Evolutionary conservation across 2,888 invertebrate species (phyloP), one percentile per base, ranked within the genome.

Genomic region (Agrochola macilenta): DNA sequence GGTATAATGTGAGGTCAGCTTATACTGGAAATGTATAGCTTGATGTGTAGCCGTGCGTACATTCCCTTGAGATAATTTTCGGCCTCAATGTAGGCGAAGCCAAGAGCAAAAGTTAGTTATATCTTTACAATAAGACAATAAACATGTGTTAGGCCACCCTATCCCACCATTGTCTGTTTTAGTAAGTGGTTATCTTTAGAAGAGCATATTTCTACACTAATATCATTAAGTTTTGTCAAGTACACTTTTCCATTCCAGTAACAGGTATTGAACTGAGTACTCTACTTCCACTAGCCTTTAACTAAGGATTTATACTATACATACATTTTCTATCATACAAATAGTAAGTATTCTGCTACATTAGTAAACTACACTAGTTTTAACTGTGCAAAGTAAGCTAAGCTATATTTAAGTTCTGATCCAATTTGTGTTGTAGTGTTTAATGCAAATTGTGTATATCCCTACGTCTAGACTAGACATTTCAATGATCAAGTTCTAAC

Each of bases 381-480:
- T 64, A n/a, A n/a, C 17, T 17, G 7, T 43, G 39, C 17, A 9
- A 60, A 52, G 20, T 43, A 26, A 61, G 46, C 9, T 46, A 46
- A 20, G 52, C 9, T 49, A 26, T 23, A 26, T 35, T 23, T 23
- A 52, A 23, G 12, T 26, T 46, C 52, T 11, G 14, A 78, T 46
- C 5, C 12, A 61, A 46, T 61, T 78, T 77, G 43, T 77, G 39
- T 60, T 64, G n/a, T 64, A 26, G 23, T 14, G 8, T 69, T 46
- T 30, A 20, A 57, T 46, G 7, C 9, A n/a, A 60, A 23, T 65
- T 57, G 1, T 57, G 30, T 9, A 43, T 58, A 78, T 52, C 17
- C 1, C n/a, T 20, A 54, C 11, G 58, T 65, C 11, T 60, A 57
- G n/a, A 69, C 30, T 60, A 39, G n/a, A 80, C 23, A 64, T 43